Evolutionary conservation across 30 jellyfish, hydroid and myxozoan genomes (phyloP).

Genomic region (Cassiopea xamachana): DNA sequence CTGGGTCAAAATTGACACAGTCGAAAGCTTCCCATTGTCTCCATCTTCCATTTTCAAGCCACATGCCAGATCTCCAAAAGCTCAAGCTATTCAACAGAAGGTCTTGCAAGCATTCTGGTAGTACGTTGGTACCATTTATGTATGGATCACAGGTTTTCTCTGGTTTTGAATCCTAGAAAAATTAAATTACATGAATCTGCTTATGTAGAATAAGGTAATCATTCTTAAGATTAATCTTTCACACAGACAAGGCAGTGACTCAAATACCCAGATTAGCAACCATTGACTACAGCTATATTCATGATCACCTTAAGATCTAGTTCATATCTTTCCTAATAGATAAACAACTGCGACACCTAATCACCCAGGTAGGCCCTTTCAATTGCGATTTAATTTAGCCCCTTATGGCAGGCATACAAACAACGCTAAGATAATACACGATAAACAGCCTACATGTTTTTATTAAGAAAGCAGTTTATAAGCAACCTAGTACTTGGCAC

Average conservation of each 20-base stretch:
- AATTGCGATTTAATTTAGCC: too few relatives aligned
- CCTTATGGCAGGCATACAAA: too few relatives aligned
- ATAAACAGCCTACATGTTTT: too few relatives aligned
- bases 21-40: constrained; percentile 99
- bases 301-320: too few relatives aligned
- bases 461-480: too few relatives aligned
- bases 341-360: too few relatives aligned
- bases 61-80: constrained; percentile 94
- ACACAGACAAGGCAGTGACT: neutral
- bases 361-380: too few relatives aligned
- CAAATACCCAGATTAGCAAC: too few relatives aligned
- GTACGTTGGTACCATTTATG: constrained; percentile 75
- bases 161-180: constrained; percentile 45
- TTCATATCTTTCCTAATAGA: too few relatives aligned
- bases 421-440: too few relatives aligned
- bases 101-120: constrained; percentile 98
- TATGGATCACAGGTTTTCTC: constrained; percentile 71
- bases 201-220: neutral
- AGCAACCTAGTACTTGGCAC: too few relatives aligned
- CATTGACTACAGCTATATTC: too few relatives aligned
- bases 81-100: constrained; percentile 90
- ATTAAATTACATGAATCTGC: neutral
- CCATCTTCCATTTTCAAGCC: constrained; percentile 99
- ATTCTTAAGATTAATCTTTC: neutral
- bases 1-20: constrained; percentile 99